These are phyloP conservation scores for Tridacna gigas DNA, from an alignment of 2,888 invertebrate genomes.

Conservation along the genomic window DNA sequence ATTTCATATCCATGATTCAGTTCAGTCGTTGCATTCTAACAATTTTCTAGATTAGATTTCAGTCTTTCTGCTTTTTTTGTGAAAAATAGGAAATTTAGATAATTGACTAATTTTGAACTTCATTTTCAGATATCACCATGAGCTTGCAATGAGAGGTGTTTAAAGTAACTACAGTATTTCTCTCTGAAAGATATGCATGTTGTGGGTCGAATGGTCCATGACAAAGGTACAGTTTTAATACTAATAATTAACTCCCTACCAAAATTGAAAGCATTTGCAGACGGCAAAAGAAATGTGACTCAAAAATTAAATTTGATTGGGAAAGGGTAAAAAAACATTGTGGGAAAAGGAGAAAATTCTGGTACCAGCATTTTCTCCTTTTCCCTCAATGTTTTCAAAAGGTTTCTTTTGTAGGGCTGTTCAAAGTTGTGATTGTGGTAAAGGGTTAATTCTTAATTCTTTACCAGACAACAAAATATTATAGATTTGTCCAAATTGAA, in stretches of 20 bases:
- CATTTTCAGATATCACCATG: too few species aligned
- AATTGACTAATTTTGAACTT: too few species aligned
- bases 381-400: background rate
- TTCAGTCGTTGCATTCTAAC: too few species aligned
- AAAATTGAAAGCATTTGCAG: background rate
- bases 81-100: too few species aligned
- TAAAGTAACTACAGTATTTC: background rate
- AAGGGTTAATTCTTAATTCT: too few species aligned
- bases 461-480: too few species aligned
- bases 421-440: background rate
- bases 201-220: slow-evolving; percentile 73
- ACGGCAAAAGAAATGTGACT: background rate
- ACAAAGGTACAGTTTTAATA: slow-evolving; percentile 65
- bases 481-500: too few species aligned
- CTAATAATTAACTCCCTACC: background rate
- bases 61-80: too few species aligned
- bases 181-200: slow-evolving; percentile 59
- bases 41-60: too few species aligned
- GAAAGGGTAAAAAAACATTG: background rate
- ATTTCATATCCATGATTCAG: too few species aligned
- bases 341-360: background rate
- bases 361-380: background rate
- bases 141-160: too few species aligned
- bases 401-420: background rate
- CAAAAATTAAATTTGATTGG: too few species aligned